A percentile compares a stretch with the other conserved stretches of the same genome.
Evolutionary conservation across 2,113 vertebrate genomes (phyloP).

Genomic region (Eclectus roratus): DNA sequence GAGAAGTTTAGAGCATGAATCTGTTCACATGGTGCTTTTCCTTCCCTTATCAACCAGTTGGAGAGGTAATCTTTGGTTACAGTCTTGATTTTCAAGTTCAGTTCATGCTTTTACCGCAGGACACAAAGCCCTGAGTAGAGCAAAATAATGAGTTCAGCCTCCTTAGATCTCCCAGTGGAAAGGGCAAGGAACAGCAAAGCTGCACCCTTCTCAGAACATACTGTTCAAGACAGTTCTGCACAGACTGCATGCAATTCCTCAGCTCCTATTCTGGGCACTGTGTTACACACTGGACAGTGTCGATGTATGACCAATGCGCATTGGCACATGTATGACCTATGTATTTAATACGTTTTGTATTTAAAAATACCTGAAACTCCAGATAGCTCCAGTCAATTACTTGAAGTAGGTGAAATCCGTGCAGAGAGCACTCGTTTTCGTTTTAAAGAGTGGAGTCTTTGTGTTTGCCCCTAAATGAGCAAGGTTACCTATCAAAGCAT

Average conservation of each 20-base stretch:
- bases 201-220: neutral
- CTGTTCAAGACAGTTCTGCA: neutral
- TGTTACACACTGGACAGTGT: neutral
- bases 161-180: neutral
- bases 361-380: neutral
- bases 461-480: neutral
- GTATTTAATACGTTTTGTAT: neutral
- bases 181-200: neutral
- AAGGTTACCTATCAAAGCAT: neutral
- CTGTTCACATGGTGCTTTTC: neutral
- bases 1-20: neutral
- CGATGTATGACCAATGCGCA: neutral
- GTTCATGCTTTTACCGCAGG: neutral
- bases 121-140: neutral
- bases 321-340: neutral
- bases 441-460: neutral
- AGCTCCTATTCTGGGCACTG: neutral
- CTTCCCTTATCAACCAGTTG: neutral
- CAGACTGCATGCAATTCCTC: neutral
- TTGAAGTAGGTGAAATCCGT: neutral
- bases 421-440: fast-evolving
- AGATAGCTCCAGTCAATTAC: neutral
- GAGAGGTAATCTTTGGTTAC: neutral
- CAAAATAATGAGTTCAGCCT: neutral
- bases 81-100: neutral